Evolutionary conservation across 2,113 vertebrate genomes (phyloP).

Genomic region (Rattus norvegicus): GRCr8 NC_086037.1:50584001-50584500

Average conservation of each 20-base stretch:
- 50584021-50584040: constrained; percentile 25
- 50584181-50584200: background rate
- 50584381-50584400: background rate
- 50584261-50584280: background rate
- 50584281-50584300: background rate
- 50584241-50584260: background rate
- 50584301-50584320: background rate
- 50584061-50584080: constrained; percentile 40
- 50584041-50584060: background rate
- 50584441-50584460: background rate
- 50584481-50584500: background rate
- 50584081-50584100: background rate
- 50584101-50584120: constrained; percentile 26
- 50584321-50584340: background rate
- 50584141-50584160: background rate
- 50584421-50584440: background rate
- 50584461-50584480: background rate
- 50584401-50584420: background rate
- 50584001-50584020: background rate
- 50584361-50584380: background rate
- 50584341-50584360: background rate
- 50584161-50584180: background rate
- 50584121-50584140: background rate
- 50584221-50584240: background rate
- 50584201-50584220: background rate